phyloP scores from a whole-genome alignment of 2,797 vertebrate genomes.

The Acomys russatus region DNA sequence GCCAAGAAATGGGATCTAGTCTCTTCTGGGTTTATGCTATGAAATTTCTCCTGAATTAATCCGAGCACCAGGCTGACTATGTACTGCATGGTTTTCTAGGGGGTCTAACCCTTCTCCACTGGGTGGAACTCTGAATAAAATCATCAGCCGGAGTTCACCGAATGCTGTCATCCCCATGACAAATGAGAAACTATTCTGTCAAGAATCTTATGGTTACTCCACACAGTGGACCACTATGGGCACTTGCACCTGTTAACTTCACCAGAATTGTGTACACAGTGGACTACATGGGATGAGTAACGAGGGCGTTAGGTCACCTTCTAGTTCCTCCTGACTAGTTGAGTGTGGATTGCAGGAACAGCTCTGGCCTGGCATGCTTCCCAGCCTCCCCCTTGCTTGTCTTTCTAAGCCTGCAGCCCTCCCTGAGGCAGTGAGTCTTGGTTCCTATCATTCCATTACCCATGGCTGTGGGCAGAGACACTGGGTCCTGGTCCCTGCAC shows the following conservation, averaged over 20 bases:
- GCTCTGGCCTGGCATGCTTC: background rate
- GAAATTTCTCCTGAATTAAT: constrained; percentile 40
- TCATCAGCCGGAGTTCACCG: background rate
- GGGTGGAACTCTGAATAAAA: constrained; percentile 6
- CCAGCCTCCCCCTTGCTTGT: background rate
- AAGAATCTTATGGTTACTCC: background rate
- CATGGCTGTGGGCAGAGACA: background rate
- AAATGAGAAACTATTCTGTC: constrained; percentile 4
- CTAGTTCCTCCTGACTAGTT: background rate
- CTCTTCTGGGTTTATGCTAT: background rate
- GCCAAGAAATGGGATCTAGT: background rate
- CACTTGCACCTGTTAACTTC: background rate
- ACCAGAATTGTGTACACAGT: background rate
- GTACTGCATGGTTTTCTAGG: background rate
- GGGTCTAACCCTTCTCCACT: background rate
- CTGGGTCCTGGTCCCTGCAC: background rate
- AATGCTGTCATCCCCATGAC: background rate
- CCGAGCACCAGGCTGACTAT: background rate
- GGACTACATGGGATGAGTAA: background rate
- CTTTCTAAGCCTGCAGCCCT: background rate
- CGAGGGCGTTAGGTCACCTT: background rate
- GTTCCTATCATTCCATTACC: background rate
- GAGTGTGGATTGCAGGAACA: background rate
- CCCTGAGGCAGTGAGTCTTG: background rate
- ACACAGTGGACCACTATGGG: background rate